These are phyloP conservation scores for Holacanthella duospinosa DNA, from an alignment of 2,888 invertebrate species.

Conservation along the genomic window DNA sequence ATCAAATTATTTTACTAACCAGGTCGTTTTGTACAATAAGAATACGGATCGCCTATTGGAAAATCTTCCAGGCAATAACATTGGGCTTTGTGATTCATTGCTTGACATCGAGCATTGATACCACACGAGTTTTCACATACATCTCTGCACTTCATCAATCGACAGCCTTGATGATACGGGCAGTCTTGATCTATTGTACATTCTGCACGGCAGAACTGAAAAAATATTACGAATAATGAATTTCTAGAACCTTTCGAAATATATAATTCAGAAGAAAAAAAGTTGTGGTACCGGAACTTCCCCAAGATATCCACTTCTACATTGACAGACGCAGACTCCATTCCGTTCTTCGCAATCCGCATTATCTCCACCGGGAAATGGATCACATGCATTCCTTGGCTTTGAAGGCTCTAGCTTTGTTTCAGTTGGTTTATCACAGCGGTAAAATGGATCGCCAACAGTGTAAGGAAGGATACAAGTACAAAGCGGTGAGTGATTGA, in stretches of 20 bases:
- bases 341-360: slow-evolving; percentile 58
- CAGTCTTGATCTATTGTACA: slow-evolving; percentile 75
- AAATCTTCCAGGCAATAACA: not conserved
- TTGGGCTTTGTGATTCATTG: slow-evolving; percentile 34
- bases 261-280: too few species aligned
- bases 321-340: slow-evolving; percentile 1
- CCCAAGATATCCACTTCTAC: not conserved
- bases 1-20: slow-evolving; percentile 20
- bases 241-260: too few species aligned
- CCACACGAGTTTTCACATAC: slow-evolving; percentile 39
- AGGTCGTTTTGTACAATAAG: not conserved
- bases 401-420: slow-evolving; percentile 4
- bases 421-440: slow-evolving; percentile 40
- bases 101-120: slow-evolving; percentile 29
- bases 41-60: slow-evolving; percentile 9
- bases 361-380: slow-evolving; percentile 75
- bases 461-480: slow-evolving; percentile 42
- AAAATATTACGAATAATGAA: too few species aligned
- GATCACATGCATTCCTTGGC: slow-evolving; percentile 48
- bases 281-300: too few species aligned
- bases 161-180: slow-evolving; percentile 56
- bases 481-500: slow-evolving; percentile 28
- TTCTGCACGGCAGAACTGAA: slow-evolving; percentile 42
- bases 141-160: slow-evolving; percentile 49
- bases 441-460: slow-evolving; percentile 47